Evolutionary conservation across 2,797 vertebrate species (phyloP), one percentile per base, ranked within the genome.

Genomic region (Arrhamphus sclerolepis): DNA sequence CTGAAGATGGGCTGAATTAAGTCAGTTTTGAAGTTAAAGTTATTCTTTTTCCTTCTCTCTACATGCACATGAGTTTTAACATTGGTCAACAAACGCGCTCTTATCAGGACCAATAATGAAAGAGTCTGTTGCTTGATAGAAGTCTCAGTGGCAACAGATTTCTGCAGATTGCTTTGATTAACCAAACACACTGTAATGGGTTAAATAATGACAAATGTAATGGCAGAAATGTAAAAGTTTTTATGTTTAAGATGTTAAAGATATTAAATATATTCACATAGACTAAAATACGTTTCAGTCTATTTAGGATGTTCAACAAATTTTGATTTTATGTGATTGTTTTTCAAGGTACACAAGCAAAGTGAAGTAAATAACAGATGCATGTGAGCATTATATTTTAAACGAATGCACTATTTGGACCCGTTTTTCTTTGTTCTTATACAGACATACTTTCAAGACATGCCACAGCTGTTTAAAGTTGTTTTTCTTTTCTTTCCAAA

Each of bases 31-130:
- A 61, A 66, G 63, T 82, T 79, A 70, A 38, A 38, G 70, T 81
- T 82, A 63, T 69, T 82, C 65, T 69, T 65, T 78, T 81, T 70
- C 79, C 84, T 68, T 38, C 66, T 58, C 74, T 75, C 81, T 72
- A 74, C 69, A 71, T 52, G n/a, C 73, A 77, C 71, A 75, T 85
- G 44, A 80, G 62, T 58, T 79, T 68, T 58, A 75, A 81, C 56
- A 73, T 70, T 84, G 74, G 60, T 43, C 50, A 46, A 69, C 72
- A 81, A 77, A 80, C 76, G 53, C 61, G 50, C 40, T 58, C 18
- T 56, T 5, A 42, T 46, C 22, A 53, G 74, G 59, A 51, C 34
- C 49, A 39, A 18, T 41, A 54, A 63, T 75, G 69, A 58, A 57
- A 43, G 39, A 52, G 53, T 71, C 72, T 66, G 16, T 65, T 44